Conservation (phyloP, 2,113 vertebrate genomes). For the Oplegnathus fasciatus region DNA sequence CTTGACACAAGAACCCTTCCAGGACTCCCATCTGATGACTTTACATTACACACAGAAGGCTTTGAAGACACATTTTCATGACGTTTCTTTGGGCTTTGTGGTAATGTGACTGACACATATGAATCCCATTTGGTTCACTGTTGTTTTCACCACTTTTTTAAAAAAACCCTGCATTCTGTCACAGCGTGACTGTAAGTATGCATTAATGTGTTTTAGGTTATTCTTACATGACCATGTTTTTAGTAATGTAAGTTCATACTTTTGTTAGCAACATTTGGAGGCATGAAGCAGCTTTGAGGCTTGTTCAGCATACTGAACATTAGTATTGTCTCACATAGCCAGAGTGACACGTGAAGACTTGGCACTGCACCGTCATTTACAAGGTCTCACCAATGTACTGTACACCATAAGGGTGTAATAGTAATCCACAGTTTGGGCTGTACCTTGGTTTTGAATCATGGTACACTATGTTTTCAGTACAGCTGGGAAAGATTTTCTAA, state of each 20-base stretch:
- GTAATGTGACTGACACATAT: slow-evolving; percentile 33
- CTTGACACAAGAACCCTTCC: slow-evolving; percentile 41
- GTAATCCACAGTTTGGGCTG: not conserved
- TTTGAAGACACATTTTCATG: slow-evolving; percentile 49
- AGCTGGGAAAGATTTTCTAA: not conserved
- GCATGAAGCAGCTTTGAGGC: not conserved
- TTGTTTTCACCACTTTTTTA: slow-evolving; percentile 33
- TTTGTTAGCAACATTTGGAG: not conserved
- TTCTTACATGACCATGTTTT: not conserved
- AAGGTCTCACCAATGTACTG: not conserved
- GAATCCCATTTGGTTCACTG: slow-evolving; percentile 33
- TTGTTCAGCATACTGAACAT: not conserved
- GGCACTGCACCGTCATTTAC: too few species aligned
- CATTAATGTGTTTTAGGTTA: not conserved
- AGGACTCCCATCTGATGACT: slow-evolving; percentile 52
- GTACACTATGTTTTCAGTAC: too few species aligned
- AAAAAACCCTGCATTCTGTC: not conserved
- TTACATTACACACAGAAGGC: slow-evolving; percentile 36
- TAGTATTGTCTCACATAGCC: not conserved
- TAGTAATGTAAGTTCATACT: not conserved
- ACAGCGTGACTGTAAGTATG: not conserved
- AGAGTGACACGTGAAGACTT: not conserved
- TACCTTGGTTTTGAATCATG: not conserved
- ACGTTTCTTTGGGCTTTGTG: slow-evolving; percentile 37
- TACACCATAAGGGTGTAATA: not conserved